Evolutionary conservation across 2,113 vertebrate genomes (phyloP).

Genomic region (Melospiza melodia): DNA sequence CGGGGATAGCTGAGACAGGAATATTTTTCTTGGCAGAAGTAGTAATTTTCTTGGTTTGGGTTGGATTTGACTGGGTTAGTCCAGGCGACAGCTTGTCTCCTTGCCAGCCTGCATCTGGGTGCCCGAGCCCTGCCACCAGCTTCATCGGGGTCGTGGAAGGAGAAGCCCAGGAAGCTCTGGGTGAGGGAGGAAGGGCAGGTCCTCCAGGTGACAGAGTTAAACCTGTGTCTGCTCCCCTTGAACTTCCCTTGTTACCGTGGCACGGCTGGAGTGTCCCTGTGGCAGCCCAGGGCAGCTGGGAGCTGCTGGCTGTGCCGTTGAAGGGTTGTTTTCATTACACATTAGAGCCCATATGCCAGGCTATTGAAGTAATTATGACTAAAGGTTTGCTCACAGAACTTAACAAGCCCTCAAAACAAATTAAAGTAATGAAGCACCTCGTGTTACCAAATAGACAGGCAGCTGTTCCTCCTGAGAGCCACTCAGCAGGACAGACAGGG

Average conservation of each 20-base stretch:
- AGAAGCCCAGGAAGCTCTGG: neutral
- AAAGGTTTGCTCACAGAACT: conserved; percentile 43
- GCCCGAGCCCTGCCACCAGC: rapidly evolving
- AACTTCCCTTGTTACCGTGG: neutral
- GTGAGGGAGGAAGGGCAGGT: conserved; percentile 3
- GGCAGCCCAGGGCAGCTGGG: neutral
- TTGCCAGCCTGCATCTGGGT: neutral
- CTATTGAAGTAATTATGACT: conserved; percentile 61
- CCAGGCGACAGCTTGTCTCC: neutral
- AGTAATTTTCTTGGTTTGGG: neutral
- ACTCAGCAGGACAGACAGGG: neutral
- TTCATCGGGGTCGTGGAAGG: rapidly evolving
- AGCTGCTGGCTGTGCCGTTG: rapidly evolving
- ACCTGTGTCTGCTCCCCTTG: neutral
- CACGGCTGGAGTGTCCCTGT: neutral
- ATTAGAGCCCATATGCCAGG: conserved; percentile 27
- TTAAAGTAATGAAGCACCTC: conserved; percentile 31
- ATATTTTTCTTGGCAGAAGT: conserved; percentile 39
- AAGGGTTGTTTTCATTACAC: conserved; percentile 18
- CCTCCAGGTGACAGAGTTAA: neutral
- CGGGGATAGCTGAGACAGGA: conserved; percentile 20
- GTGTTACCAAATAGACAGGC: neutral
- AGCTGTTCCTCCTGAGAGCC: conserved; percentile 1
- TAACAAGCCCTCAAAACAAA: conserved; percentile 55
- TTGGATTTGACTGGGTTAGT: neutral